phyloP scores from a whole-genome alignment of 2,797 vertebrate genomes.

The Euthynnus affinis region DNA sequence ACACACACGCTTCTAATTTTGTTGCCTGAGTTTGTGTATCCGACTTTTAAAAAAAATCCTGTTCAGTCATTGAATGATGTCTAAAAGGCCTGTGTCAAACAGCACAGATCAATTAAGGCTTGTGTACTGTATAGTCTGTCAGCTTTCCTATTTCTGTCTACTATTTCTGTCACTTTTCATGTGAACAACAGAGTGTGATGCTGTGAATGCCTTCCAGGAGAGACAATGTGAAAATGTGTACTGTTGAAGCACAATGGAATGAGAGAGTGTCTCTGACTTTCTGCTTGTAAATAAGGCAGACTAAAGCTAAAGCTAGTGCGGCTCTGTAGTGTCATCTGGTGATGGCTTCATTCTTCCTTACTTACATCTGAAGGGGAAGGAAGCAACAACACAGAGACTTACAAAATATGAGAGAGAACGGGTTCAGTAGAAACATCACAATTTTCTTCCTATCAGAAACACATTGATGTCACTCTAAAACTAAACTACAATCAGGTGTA shows the following conservation, averaged over 20 bases:
- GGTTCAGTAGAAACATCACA: neutral
- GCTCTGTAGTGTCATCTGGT: neutral
- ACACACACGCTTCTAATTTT: neutral
- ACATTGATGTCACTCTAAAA: neutral
- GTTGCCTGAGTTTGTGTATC: neutral
- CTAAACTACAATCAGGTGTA: neutral
- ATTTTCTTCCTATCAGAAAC: neutral
- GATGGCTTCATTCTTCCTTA: neutral
- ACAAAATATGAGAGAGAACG: neutral
- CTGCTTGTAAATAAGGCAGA: neutral
- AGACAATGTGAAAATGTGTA: neutral
- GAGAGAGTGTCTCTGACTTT: neutral
- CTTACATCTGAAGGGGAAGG: neutral
- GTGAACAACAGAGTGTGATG: neutral
- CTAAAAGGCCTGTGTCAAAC: neutral
- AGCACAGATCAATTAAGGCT: neutral
- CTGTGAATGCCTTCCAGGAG: neutral
- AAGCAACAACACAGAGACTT: neutral
- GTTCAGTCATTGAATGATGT: neutral
- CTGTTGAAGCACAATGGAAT: neutral
- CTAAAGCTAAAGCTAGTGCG: neutral
- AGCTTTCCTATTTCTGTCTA: neutral
- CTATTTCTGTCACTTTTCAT: neutral
- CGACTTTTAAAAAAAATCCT: conserved; percentile 4
- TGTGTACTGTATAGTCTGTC: neutral